Evolutionary conservation across 2,113 vertebrate species (phyloP), one percentile per base, ranked within the genome.

Genomic region (Chiloscyllium plagiosum): DNA sequence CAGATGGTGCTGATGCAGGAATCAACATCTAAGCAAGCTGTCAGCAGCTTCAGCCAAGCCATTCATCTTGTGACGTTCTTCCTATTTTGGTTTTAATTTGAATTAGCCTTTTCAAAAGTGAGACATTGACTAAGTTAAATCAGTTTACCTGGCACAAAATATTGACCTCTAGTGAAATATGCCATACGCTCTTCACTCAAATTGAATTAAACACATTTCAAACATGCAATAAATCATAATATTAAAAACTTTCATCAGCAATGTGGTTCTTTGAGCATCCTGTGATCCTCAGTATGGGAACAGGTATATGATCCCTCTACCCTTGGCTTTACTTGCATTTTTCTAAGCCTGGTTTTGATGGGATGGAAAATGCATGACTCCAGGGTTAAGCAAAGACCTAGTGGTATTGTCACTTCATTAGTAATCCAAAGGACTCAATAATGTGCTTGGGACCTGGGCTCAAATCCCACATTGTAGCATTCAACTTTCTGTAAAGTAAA

Each of bases 1-100:
- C 61, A 93, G 89, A 68, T 93, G 89, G 89, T 66, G 89, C 89
- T 93, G 89, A 68, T 93, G 89, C 37, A 20, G n/a, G 89, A 93
- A 66, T 66, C 56, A 37, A 68, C 10, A 93, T 19, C 19, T 19
- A 20, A 37, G 33, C 89, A 66, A 93, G 13, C 61, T 66, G 61
- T 93, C 61, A 93, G 33, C 61, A 22, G 17, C 89, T 68, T 37
- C n/a, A n/a, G 89, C 89, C 65, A 66, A 65, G 15, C 89, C n/a
- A 93, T n/a, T 66, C 89, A 37, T 93, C 89, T 83, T 83, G 80
- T 83, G n/a, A 83, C 17, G 37, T 6, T 83, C 89, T 93, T 66
- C 1, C 89, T 93, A 90, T 90, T 90, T 65, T n/a, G 12, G 17
- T 65, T 93, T n/a, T 66, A 56, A 66, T 66, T 93, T 93, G 17